Percentiles rank a stretch among this genome's conserved stretches.
Evolutionary conservation across 2,888 invertebrate species (phyloP).

Genomic region (Sphecodes monilicornis): DNA sequence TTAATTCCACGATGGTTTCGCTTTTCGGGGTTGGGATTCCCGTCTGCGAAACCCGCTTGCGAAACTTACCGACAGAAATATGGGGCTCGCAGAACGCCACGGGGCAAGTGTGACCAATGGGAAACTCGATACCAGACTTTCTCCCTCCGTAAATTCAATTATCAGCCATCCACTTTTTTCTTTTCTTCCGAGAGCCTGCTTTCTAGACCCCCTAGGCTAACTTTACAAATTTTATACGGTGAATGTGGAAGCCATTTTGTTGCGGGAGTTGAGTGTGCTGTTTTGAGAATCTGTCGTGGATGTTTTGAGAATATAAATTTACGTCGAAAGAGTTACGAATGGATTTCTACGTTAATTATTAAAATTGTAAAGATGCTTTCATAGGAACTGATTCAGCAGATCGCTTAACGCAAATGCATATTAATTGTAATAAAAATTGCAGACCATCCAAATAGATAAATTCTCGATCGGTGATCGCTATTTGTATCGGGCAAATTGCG

Average conservation of each 20-base stretch:
- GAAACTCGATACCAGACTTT: slow-evolving; percentile 4
- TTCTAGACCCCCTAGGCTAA: background rate
- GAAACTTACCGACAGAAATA: background rate
- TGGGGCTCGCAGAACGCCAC: background rate
- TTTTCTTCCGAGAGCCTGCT: background rate
- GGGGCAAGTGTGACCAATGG: background rate
- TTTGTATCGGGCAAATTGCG: too few relatives aligned
- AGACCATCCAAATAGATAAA: too few relatives aligned
- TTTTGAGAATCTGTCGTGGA: background rate
- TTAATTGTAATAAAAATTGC: background rate
- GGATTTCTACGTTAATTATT: too few relatives aligned
- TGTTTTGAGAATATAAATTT: background rate
- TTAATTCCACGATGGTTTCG: slow-evolving; percentile 48
- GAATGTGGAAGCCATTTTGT: background rate
- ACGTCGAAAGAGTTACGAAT: too few relatives aligned
- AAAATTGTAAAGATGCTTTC: too few relatives aligned
- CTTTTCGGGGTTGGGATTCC: background rate
- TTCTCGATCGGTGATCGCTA: too few relatives aligned
- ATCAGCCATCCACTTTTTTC: background rate
- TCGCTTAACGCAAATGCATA: too few relatives aligned
- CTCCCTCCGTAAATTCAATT: background rate
- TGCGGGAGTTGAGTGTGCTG: background rate
- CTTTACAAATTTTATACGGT: background rate
- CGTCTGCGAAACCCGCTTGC: background rate
- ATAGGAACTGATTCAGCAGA: too few relatives aligned